Evolutionary conservation across 2,888 invertebrate species (phyloP), one percentile per base, ranked within the genome.

Genomic region (Apotomis turbidana): DNA sequence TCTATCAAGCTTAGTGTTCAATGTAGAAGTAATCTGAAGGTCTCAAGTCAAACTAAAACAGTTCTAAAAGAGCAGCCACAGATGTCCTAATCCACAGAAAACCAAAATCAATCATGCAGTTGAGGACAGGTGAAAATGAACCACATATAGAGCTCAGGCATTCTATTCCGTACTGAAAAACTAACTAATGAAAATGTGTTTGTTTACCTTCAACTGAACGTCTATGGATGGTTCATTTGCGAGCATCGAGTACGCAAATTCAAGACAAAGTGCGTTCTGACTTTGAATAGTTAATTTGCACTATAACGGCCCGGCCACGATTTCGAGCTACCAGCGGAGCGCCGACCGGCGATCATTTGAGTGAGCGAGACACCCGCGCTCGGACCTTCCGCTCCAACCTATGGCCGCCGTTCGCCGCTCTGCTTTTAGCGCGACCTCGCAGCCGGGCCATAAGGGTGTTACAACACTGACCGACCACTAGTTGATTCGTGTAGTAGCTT

Each of bases 31-130:
- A 49, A 0, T 46, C 57, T 38, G 58, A 63, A 68, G 58, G 54
- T 68, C 58, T 64, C 72, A 67, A 58, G 61, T 57, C 75, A 76
- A 84, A 82, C 79, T 76, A 79, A 82, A 84, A 80, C 81, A 79
- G 76, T 75, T 81, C 84, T 85, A 87, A 89, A 83, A 85, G 84
- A 82, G 85, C 87, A 89, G 85, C 85, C 88, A 89, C 81, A 88
- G 80, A 78, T 79, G 77, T 81, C 85, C 81, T 86, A 85, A 76
- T 80, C 78, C 79, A 81, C 83, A 83, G 85, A 80, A 79, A 82
- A 88, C 84, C 88, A 83, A 84, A 80, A 85, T 83, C 83, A 78
- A 77, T 83, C 90, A 91, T 91, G 90, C 90, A 86, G 66, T 82
- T 77, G 73, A 72, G 68, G 78, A 77, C 73, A 78, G 74, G 74